Base-by-base conservation (phyloP, 2,797 vertebrate genomes). In the Myotis findleyi region DNA sequence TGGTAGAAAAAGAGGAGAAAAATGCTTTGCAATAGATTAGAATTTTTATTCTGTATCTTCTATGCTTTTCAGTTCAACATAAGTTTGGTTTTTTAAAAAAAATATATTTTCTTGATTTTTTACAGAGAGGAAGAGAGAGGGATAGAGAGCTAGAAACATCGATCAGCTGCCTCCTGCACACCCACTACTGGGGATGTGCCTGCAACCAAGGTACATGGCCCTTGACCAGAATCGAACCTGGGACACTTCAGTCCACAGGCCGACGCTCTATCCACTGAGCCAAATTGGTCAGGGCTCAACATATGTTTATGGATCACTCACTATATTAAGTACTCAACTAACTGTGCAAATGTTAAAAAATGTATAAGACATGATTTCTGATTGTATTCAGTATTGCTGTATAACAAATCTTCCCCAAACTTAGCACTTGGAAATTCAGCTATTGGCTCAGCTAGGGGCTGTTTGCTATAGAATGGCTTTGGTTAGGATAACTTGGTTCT, bases 11-110 rank as follows among this genome's bases (percentile, higher is more conserved):
- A 76, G 57, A 49, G 17, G 2, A 73, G 7, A 47, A 64, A 71
- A 53, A 6, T 36, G 25, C 36, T 91, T 71, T 36, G 27, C 8
- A 27, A 30, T 33, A 82, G 49, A 44, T 33, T 16, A 36, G 49
- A 91, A 68, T 87, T 76, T 94, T 79, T 53, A 76, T 76, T n/a
- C 44, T 20, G 21, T 72, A 25, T 77, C n/a, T 73, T 90, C 89
- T 30, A n/a, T 41, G 17, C 30, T 72, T 96, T 92, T 89, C 21
- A 57, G n/a, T 38, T 86, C 47, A 41, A 33, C 14, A 20, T 44
- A 23, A 59, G 88, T 83, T 80, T 90, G 41, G 41, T 38, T 38
- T 47, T 47, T 47, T 47, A 12, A 2, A 47, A 12, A 2, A 47
- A 11, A 47, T 47, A 47, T 47, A 47, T 47, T 47, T 47, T 47